These are phyloP conservation scores for Hydropotes inermis DNA, from an alignment of 2,113 vertebrate genomes.

Conservation along the genomic window DNA sequence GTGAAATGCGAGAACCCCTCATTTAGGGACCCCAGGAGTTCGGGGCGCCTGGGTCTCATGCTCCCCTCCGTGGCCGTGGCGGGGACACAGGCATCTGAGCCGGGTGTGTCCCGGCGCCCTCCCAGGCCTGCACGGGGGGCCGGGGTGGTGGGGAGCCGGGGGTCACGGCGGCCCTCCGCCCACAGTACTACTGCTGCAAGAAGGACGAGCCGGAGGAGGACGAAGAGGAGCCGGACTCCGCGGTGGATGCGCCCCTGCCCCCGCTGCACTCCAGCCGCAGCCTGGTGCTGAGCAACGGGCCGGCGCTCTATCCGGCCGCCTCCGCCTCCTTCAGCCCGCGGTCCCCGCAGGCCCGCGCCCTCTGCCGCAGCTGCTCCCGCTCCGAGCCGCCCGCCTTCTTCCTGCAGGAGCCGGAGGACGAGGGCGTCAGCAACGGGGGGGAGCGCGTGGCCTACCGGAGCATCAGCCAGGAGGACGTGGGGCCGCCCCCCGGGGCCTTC, in stretches of 20 bases:
- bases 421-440: constrained; percentile 87
- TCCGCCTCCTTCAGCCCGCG: constrained; percentile 87
- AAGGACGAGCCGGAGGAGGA: constrained; percentile 96
- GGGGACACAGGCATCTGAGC: fast-evolving
- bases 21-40: not conserved
- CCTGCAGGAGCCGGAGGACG: constrained; percentile 91
- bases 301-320: constrained; percentile 86
- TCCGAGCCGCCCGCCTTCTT: constrained; percentile 89
- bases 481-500: constrained; percentile 82
- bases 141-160: too few relatives aligned
- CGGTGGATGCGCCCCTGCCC: constrained; percentile 90
- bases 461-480: constrained; percentile 90
- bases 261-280: constrained; percentile 92
- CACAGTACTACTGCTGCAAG: constrained; percentile 97
- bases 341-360: constrained; percentile 83
- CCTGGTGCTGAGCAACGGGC: constrained; percentile 93
- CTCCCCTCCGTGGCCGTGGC: fast-evolving
- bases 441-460: constrained; percentile 88
- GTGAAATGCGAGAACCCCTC: fast-evolving
- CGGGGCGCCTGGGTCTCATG: fast-evolving
- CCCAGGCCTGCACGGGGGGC: fast-evolving
- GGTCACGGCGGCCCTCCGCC: not conserved
- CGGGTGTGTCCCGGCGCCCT: not conserved
- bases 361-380: constrained; percentile 90
- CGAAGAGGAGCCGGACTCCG: constrained; percentile 98